Conservation (phyloP, 2,113 vertebrate species). For the Prietella phreatophila region DNA sequence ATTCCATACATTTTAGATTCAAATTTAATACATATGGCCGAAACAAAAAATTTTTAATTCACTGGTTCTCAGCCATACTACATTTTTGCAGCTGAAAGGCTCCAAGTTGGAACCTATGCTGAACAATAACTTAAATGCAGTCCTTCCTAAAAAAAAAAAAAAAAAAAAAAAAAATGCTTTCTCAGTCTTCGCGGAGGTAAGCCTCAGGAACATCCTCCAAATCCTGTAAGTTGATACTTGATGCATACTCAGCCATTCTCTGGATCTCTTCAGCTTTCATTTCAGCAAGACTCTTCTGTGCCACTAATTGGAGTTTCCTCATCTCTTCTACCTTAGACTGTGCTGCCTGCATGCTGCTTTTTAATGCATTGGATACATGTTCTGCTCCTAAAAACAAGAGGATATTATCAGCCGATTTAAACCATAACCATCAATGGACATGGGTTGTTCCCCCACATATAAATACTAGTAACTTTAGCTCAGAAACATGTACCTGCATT, state of each 20-base stretch:
- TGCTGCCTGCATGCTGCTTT: slow-evolving; percentile 82
- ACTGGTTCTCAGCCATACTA: not conserved
- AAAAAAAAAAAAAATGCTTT: not conserved
- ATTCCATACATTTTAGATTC: no score
- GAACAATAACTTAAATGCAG: not conserved
- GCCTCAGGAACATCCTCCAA: slow-evolving; percentile 71
- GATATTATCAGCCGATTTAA: not conserved
- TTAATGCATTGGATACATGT: slow-evolving; percentile 77
- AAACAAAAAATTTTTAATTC: no score
- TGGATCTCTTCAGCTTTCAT: slow-evolving; percentile 80
- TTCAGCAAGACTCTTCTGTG: slow-evolving; percentile 84
- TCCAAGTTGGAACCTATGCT: no score
- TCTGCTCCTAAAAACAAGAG: slow-evolving; percentile 80
- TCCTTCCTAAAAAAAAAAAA: no score
- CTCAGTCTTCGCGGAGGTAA: slow-evolving; percentile 75
- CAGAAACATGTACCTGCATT: slow-evolving; percentile 65
- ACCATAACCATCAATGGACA: not conserved
- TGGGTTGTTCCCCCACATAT: not conserved
- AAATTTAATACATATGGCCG: no score
- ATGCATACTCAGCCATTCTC: slow-evolving; percentile 62
- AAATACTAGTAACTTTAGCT: not conserved
- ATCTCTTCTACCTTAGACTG: slow-evolving; percentile 82
- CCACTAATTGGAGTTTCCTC: slow-evolving; percentile 77
- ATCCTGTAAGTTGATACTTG: slow-evolving; percentile 47
- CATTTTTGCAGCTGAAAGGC: not conserved